A percentile compares a stretch with the other conserved stretches of the same genome.
Evolutionary conservation across 92 coral and sea anemone species (phyloP).

Genomic region (Plumapathes pennacea): DNA sequence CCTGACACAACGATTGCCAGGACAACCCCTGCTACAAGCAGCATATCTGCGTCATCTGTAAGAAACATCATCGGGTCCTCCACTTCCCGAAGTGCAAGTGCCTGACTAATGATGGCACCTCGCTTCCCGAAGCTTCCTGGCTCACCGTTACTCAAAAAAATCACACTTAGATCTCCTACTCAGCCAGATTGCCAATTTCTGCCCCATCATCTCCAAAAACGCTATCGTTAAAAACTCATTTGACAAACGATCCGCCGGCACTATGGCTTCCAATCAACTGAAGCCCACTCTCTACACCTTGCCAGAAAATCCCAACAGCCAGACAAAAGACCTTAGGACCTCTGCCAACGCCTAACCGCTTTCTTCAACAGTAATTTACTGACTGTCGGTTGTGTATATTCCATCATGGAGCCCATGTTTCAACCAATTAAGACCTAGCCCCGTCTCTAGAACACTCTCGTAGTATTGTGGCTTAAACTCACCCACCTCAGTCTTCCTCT

Average conservation of each 20-base stretch:
- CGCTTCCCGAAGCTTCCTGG: conserved; percentile 14
- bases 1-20: too few species aligned
- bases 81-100: too few species aligned
- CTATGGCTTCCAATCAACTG: conserved; percentile 23
- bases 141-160: conserved; percentile 24
- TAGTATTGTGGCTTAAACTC: conserved; percentile 47
- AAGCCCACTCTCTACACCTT: conserved; percentile 12
- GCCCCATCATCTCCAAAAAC: conserved; percentile 17
- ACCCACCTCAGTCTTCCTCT: conserved; percentile 46
- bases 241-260: conserved; percentile 14
- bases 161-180: conserved; percentile 13
- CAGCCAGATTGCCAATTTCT: conserved; percentile 20
- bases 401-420: conserved; percentile 42
- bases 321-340: conserved; percentile 18
- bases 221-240: conserved; percentile 15
- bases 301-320: conserved; percentile 7
- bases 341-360: too few species aligned
- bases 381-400: too few species aligned
- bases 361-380: too few species aligned
- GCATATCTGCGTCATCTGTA: too few species aligned
- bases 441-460: conserved; percentile 52
- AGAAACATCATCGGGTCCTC: too few species aligned
- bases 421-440: conserved; percentile 28
- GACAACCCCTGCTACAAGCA: too few species aligned
- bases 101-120: conserved; percentile 10